Percentiles rank a stretch among this genome's conserved stretches.
phyloP scores from a whole-genome alignment of 2,888 invertebrate species.

The Drosophila subquinaria region DNA sequence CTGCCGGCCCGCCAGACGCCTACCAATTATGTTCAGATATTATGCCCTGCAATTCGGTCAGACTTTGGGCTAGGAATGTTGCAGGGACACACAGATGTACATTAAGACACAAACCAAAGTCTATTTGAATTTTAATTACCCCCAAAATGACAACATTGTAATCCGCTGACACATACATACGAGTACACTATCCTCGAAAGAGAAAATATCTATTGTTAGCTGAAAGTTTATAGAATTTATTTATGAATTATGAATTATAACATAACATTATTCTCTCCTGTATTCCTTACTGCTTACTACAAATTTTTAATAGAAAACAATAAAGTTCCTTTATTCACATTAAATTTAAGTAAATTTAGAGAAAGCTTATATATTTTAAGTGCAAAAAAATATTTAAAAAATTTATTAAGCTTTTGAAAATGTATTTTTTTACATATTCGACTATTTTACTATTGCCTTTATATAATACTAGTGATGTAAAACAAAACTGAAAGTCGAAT shows the following conservation, averaged over 20 bases:
- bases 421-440: too few relatives aligned
- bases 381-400: too few relatives aligned
- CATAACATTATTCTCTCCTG: too few relatives aligned
- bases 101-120: conserved; percentile 17
- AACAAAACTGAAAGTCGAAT: too few relatives aligned
- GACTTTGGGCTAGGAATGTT: conserved; percentile 36
- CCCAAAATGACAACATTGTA: conserved; percentile 31
- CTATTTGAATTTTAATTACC: conserved; percentile 49
- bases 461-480: too few relatives aligned
- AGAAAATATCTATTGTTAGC: conserved; percentile 11
- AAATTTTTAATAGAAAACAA: too few relatives aligned
- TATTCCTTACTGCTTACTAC: too few relatives aligned
- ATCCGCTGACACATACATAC: conserved; percentile 9
- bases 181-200: not conserved
- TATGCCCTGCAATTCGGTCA: conserved; percentile 50
- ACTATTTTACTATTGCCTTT: too few relatives aligned
- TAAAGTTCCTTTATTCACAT: too few relatives aligned
- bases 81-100: conserved; percentile 22
- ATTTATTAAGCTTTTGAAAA: too few relatives aligned
- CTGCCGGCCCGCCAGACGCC: conserved; percentile 62
- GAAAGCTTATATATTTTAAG: too few relatives aligned
- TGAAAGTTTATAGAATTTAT: not conserved
- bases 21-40: conserved; percentile 68
- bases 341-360: too few relatives aligned
- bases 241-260: not conserved